Evolutionary conservation across 1,140 invertebrate genomes (phyloP).

Genomic region (Ganaspis sp.): DNA sequence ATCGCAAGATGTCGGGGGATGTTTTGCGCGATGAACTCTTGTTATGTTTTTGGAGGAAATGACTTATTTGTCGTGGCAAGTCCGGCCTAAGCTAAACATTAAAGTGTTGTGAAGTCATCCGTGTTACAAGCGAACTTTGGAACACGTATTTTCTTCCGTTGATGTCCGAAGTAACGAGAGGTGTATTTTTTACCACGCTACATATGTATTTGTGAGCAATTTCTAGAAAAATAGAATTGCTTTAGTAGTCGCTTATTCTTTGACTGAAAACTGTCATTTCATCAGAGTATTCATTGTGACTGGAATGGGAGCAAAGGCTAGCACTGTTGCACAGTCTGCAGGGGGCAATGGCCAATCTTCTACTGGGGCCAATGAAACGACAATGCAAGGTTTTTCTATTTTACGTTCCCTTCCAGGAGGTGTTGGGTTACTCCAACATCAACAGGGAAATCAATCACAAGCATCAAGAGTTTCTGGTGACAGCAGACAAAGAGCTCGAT

Average conservation of each 20-base stretch:
- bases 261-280: neutral
- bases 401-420: slow-evolving; percentile 83
- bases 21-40: slow-evolving; percentile 68
- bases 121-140: slow-evolving; percentile 41
- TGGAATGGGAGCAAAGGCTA: slow-evolving; percentile 89
- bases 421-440: slow-evolving; percentile 70
- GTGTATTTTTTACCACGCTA: neutral
- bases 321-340: slow-evolving; percentile 86
- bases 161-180: neutral
- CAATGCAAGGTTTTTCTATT: slow-evolving; percentile 83
- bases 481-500: slow-evolving; percentile 87
- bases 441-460: slow-evolving; percentile 67
- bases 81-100: slow-evolving; percentile 60
- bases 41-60: slow-evolving; percentile 62
- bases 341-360: slow-evolving; percentile 84
- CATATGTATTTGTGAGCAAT: slow-evolving; percentile 8
- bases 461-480: slow-evolving; percentile 80
- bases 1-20: slow-evolving; percentile 72
- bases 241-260: neutral
- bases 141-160: neutral
- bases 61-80: slow-evolving; percentile 63
- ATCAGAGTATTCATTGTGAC: slow-evolving; percentile 40
- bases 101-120: neutral
- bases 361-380: slow-evolving; percentile 83
- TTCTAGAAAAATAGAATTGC: neutral